These are phyloP conservation scores for Phrixothrix hirtus DNA, from an alignment of 2,888 invertebrate genomes.

Conservation along the genomic window DNA sequence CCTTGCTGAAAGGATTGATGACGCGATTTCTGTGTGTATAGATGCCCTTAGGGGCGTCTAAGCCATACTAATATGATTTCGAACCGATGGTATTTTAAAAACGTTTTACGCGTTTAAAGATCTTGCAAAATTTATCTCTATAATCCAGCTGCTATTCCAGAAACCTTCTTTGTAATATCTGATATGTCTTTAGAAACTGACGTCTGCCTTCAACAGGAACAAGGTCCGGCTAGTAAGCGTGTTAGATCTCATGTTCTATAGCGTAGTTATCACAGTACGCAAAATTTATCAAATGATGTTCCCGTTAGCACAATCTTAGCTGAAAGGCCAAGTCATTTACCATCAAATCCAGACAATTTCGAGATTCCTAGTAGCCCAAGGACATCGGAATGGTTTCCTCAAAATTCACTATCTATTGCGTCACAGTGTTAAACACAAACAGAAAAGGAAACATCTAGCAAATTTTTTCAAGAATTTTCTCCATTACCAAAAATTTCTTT, in stretches of 20 bases:
- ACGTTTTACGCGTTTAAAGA: too few relatives aligned
- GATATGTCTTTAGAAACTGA: not conserved
- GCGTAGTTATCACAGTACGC: too few relatives aligned
- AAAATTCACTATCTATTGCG: not conserved
- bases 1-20: too few relatives aligned
- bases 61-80: too few relatives aligned
- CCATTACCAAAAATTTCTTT: not conserved
- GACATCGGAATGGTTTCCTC: too few relatives aligned
- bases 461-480: not conserved
- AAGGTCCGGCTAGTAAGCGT: not conserved
- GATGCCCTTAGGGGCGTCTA: too few relatives aligned
- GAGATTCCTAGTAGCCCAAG: not conserved
- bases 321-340: not conserved
- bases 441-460: not conserved
- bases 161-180: too few relatives aligned
- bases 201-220: not conserved
- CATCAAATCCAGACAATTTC: not conserved
- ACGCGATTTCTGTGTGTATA: too few relatives aligned
- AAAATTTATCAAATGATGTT: too few relatives aligned
- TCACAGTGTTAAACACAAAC: not conserved
- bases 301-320: too few relatives aligned
- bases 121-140: constrained; percentile 18
- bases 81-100: too few relatives aligned
- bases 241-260: not conserved
- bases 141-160: constrained; percentile 22